These are phyloP conservation scores for Cyanoliseus patagonus DNA, from an alignment of 2,113 vertebrate genomes.

Conservation along the genomic window DNA sequence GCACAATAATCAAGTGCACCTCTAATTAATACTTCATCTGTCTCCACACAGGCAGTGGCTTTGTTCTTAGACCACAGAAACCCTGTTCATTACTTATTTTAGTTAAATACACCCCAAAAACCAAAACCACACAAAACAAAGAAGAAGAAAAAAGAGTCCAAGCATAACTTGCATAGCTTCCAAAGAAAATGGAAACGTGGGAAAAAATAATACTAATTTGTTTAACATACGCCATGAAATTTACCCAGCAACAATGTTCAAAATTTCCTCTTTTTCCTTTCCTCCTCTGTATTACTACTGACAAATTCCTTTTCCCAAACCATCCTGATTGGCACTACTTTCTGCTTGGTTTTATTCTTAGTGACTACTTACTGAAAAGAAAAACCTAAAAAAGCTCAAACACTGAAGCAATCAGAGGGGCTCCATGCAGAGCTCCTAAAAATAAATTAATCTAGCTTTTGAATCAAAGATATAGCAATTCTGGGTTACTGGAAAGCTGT, in stretches of 20 bases:
- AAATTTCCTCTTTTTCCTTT: neutral
- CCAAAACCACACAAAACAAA: neutral
- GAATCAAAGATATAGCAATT: neutral
- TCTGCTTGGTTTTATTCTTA: neutral
- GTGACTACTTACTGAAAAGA: neutral
- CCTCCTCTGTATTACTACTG: neutral
- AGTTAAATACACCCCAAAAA: neutral
- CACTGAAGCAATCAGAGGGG: neutral
- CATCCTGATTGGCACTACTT: neutral
- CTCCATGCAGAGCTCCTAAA: neutral
- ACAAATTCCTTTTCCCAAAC: neutral
- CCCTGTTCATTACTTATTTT: neutral
- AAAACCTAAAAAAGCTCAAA: neutral
- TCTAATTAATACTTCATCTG: slow-evolving; percentile 20
- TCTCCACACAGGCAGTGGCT: neutral
- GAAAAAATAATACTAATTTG: neutral
- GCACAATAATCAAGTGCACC: neutral
- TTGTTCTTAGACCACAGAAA: slow-evolving; percentile 28
- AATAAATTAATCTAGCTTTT: neutral
- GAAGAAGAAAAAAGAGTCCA: neutral
- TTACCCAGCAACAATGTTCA: neutral
- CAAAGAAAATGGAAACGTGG: neutral
- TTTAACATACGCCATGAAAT: neutral
- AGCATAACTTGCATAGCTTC: neutral
- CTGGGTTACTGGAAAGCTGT: neutral